Percentiles rank a stretch among this genome's conserved stretches.
phyloP scores from a whole-genome alignment of 2,797 vertebrate genomes.

The Gorsachius magnificus region DNA sequence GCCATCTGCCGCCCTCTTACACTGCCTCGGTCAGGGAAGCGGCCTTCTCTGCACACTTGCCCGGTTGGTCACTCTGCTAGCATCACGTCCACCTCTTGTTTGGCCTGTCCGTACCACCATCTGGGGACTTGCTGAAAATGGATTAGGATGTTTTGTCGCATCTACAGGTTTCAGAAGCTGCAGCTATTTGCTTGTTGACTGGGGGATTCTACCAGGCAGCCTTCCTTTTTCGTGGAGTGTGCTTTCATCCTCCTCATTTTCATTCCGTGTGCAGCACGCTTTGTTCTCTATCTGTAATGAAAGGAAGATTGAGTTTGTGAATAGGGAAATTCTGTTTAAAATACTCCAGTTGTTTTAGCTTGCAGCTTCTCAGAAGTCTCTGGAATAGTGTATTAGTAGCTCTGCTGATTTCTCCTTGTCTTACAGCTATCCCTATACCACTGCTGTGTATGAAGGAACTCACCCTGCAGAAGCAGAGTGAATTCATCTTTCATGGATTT shows the following conservation, averaged over 20 bases:
- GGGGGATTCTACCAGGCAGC: background rate
- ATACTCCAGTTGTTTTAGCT: conserved; percentile 30
- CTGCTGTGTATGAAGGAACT: background rate
- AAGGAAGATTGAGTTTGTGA: conserved; percentile 50
- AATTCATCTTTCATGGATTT: conserved; percentile 29
- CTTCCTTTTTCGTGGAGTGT: conserved; percentile 13
- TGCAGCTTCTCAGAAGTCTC: conserved; percentile 17
- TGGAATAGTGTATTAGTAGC: conserved; percentile 7
- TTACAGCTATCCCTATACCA: background rate
- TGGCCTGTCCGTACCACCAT: background rate
- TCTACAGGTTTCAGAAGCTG: background rate
- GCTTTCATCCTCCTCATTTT: conserved; percentile 60
- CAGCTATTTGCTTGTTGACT: background rate
- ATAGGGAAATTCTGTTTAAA: conserved; percentile 45
- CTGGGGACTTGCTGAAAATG: background rate
- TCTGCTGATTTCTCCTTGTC: conserved; percentile 4
- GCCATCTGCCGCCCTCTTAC: accelerated
- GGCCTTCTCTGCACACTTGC: background rate
- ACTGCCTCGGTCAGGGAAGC: background rate
- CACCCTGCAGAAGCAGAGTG: background rate
- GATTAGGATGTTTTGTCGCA: background rate
- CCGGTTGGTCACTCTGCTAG: background rate
- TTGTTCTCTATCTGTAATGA: conserved; percentile 43
- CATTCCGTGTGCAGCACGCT: conserved; percentile 34
- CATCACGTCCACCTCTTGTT: background rate